Evolutionary conservation across 2,888 invertebrate genomes (phyloP), one percentile per base, ranked within the genome.

Genomic region (Tortricodes alternella): DNA sequence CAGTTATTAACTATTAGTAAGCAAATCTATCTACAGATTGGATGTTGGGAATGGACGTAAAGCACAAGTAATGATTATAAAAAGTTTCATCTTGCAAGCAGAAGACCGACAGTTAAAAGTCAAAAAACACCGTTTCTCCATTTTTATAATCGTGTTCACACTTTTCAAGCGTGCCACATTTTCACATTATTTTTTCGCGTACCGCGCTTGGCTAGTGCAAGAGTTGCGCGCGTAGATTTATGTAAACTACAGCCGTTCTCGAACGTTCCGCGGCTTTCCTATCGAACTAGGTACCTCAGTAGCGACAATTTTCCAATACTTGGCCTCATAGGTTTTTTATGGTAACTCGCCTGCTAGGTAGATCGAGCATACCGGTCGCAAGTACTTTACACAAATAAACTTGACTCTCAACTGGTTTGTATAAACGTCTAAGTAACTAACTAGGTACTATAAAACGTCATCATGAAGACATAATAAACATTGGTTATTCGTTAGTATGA

Each of bases 191-290:
- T 19, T 41, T 35, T 13, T 35, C 39, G 46, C 19, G 18, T 5
- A 21, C 34, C 35, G 24, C 29, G 49, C 15, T 41, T 24, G 9
- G 11, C 39, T 29, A 11, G 44, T 15, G 38, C 34, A 52, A 21
- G 44, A 44, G 49, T 44, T 37, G 50, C 55, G 39, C 58, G 64
- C 63, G 29, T 18, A 18, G 62, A 66, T 71, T 79, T 76, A 73
- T 74, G 68, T 71, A 70, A 66, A 63, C 67, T 68, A 64, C 67
- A 58, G 57, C 69, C 68, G 64, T 73, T 83, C 85, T 83, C 73
- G 85, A 83, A 77, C 66, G 75, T 80, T 82, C 85, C 66, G 63
- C 65, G 69, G 74, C 83, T 85, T 85, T 84, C 78, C 82, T 81
- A 74, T 65, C 73, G 37, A 62, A 62, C 65, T 60, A 59, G 57